Conservation (phyloP, 1,140 invertebrate genomes). For the Cotesia glomerata region DNA sequence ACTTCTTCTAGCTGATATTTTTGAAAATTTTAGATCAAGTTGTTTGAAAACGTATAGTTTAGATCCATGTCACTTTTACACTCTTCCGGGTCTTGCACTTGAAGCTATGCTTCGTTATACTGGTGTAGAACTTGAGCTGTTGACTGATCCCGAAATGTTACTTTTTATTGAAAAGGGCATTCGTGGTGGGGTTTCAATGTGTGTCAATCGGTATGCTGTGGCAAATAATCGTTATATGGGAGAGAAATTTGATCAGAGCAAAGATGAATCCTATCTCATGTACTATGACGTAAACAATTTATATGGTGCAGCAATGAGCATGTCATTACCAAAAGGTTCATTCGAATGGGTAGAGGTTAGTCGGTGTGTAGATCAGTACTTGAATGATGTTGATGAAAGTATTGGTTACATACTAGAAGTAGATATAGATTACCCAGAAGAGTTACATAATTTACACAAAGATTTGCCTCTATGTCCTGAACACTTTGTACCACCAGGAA, state of each 20-base stretch:
- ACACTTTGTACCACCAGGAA: background rate
- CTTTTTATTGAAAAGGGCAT: slow-evolving; percentile 40
- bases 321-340: slow-evolving; percentile 22
- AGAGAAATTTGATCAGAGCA: slow-evolving; percentile 32
- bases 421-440: slow-evolving; percentile 57
- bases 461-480: background rate
- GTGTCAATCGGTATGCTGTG: slow-evolving; percentile 47
- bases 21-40: slow-evolving; percentile 58
- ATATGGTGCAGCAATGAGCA: no score
- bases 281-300: no score
- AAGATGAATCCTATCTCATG: no score
- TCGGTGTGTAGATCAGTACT: slow-evolving; percentile 21
- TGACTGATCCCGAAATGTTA: slow-evolving; percentile 59
- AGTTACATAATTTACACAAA: no score
- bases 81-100: slow-evolving; percentile 52
- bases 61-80: slow-evolving; percentile 52
- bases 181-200: slow-evolving; percentile 44
- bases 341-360: no score
- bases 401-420: background rate
- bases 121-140: slow-evolving; percentile 55
- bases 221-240: slow-evolving; percentile 44
- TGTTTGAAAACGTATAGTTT: slow-evolving; percentile 42
- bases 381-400: background rate
- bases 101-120: slow-evolving; percentile 56
- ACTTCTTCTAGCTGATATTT: slow-evolving; percentile 55